Evolutionary conservation across 2,797 vertebrate genomes (phyloP).

Genomic region (Natrix natrix): DNA sequence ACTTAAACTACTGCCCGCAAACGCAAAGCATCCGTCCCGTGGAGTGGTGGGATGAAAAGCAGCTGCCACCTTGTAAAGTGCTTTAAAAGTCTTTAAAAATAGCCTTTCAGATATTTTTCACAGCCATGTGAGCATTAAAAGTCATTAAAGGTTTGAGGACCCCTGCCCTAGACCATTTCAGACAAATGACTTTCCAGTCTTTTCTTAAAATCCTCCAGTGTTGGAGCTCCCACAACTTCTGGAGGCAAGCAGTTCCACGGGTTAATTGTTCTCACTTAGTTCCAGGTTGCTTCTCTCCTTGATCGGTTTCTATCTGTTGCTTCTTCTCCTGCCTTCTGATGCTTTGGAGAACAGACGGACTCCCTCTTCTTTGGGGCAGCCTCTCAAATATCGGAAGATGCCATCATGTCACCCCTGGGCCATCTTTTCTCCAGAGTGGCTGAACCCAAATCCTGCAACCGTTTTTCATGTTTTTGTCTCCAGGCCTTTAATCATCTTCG

Average conservation of each 20-base stretch:
- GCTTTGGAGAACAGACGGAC: background rate
- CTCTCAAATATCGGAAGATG: background rate
- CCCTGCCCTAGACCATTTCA: background rate
- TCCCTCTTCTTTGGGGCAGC: background rate
- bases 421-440: background rate
- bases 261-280: background rate
- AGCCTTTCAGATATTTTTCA: too few relatives aligned
- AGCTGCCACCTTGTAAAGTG: too few relatives aligned
- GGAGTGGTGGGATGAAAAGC: too few relatives aligned
- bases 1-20: too few relatives aligned
- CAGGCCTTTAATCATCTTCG: background rate
- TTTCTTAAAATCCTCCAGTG: background rate
- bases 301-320: background rate
- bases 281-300: background rate
- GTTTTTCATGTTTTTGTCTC: background rate
- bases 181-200: background rate
- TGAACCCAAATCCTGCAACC: background rate
- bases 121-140: too few relatives aligned
- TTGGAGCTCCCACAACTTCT: background rate
- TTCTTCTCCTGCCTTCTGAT: background rate
- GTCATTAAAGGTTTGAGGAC: too few relatives aligned
- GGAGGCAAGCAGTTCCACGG: background rate
- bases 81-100: too few relatives aligned
- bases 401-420: rapidly evolving
- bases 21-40: too few relatives aligned